Base-by-base conservation (phyloP, 2,888 invertebrate species). In the Sphaerophoria taeniata region DNA sequence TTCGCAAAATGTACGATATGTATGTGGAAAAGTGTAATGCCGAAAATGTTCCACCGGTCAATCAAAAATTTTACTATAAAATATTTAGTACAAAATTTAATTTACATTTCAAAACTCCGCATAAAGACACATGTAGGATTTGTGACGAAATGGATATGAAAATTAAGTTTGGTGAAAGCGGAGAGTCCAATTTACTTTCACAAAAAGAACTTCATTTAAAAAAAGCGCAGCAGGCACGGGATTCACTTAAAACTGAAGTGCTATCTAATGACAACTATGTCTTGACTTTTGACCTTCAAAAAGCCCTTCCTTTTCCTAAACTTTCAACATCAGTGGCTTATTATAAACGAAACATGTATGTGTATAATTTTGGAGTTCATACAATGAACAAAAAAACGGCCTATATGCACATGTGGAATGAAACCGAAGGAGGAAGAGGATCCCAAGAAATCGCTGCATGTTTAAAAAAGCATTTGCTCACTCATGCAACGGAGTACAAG, bases 201-300 rank as follows among this genome's bases (percentile, higher is more conserved):
- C 9, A 56, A 56, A 56, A 56, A 6, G 2, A 56, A 16, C 11
- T 36, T 34, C 36, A 34, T 34, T 56, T 56, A 11, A 56, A 56
- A 56, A 56, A 56, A 56, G n/a, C 56, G 0, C 56, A 56, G 34
- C 56, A 56, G 36, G 36, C 56, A 33, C 56, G 31, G 56, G 56
- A 56, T 56, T 47, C 47, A 9, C 9, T 4, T 6, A 47, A 47
- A 47, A 47, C 47, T 47, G 47, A 47, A 47, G 47, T 47, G 11
- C 5, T 47, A 47, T 47, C 47, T 47, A n/a, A 47, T 47, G 47
- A 47, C 0, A 47, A 3, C 0, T 47, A 47, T 47, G 5, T 47
- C 6, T 47, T 47, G 47, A 47, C 47, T 47, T 47, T 4, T 0
- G 47, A 47, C 3, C 47, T 47, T n/a, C 47, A 47, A 47, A 47